Evolutionary conservation across 2,113 vertebrate species (phyloP).

Genomic region (Pteronura brasiliensis): DNA sequence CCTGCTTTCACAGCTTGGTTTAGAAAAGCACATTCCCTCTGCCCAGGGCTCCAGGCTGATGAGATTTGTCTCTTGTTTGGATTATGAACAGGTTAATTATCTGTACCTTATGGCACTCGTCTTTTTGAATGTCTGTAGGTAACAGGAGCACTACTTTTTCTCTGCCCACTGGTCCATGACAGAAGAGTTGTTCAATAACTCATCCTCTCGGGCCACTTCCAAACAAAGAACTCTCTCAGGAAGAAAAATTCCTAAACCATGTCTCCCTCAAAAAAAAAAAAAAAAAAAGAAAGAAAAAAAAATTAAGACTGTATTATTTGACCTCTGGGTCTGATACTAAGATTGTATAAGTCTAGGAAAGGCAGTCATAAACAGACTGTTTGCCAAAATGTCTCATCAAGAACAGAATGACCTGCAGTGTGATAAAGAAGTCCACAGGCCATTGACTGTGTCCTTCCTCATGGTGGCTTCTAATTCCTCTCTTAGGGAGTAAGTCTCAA

Average conservation of each 20-base stretch:
- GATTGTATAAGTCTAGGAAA: background rate
- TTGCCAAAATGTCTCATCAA: background rate
- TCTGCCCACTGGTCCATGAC: constrained; percentile 75
- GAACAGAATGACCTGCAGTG: background rate
- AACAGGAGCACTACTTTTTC: constrained; percentile 79
- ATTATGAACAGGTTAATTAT: constrained; percentile 90
- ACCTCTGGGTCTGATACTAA: background rate
- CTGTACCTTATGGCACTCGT: constrained; percentile 86
- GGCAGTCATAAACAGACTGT: background rate
- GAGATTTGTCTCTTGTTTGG: constrained; percentile 75
- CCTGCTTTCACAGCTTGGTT: constrained; percentile 74
- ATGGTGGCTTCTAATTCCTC: background rate
- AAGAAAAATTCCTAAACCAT: constrained; percentile 70
- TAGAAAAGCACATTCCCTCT: constrained; percentile 83
- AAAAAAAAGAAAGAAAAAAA: constrained; percentile 66
- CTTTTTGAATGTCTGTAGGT: constrained; percentile 85
- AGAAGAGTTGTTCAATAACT: constrained; percentile 80
- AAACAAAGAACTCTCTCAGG: constrained; percentile 86
- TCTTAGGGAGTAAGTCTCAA: background rate
- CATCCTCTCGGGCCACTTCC: constrained; percentile 73
- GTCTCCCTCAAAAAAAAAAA: constrained; percentile 62
- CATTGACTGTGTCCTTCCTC: background rate
- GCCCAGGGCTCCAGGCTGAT: constrained; percentile 70
- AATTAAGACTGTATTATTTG: constrained; percentile 66
- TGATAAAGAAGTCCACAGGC: background rate